A percentile compares a stretch with the other conserved stretches of the same genome.
Conservation (phyloP, 2,888 invertebrate species). For the Plagodis dolabraria region DNA sequence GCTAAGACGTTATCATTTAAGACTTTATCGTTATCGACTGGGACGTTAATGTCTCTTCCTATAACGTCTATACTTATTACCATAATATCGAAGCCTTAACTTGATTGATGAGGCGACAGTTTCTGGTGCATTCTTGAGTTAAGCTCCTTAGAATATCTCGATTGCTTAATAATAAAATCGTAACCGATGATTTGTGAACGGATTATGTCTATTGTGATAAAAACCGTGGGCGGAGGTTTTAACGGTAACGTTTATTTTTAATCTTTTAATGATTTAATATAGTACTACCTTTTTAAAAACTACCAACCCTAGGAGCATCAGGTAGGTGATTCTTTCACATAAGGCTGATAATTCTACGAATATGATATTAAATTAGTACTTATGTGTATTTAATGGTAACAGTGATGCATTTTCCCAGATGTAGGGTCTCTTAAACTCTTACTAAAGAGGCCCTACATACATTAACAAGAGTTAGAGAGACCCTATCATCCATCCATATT, state of each 20-base stretch:
- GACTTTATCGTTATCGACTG: constrained; percentile 14
- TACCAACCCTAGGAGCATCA: no score
- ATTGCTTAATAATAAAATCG: constrained; percentile 38
- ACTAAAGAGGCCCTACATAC: no score
- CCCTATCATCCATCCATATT: no score
- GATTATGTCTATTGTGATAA: constrained; percentile 32
- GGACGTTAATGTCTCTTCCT: constrained; percentile 8
- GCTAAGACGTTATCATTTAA: constrained; percentile 12
- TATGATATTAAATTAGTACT: no score
- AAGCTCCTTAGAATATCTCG: constrained; percentile 37
- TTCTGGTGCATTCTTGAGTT: constrained; percentile 28
- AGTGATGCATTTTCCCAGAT: no score
- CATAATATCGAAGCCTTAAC: constrained; percentile 30
- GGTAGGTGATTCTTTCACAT: no score
- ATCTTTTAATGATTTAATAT: constrained; percentile 20
- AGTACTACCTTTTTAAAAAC: neutral
- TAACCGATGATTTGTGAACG: constrained; percentile 43
- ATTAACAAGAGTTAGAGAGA: no score
- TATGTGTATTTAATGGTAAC: no score
- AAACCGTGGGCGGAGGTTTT: constrained; percentile 31
- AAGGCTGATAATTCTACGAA: no score
- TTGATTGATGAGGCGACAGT: constrained; percentile 37
- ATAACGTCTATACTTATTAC: constrained; percentile 22
- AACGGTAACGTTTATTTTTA: constrained; percentile 18
- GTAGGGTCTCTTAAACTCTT: no score